These are phyloP conservation scores for Drosophila fuyamai DNA, from an alignment of 1,140 invertebrate genomes.

Conservation along the genomic window DNA sequence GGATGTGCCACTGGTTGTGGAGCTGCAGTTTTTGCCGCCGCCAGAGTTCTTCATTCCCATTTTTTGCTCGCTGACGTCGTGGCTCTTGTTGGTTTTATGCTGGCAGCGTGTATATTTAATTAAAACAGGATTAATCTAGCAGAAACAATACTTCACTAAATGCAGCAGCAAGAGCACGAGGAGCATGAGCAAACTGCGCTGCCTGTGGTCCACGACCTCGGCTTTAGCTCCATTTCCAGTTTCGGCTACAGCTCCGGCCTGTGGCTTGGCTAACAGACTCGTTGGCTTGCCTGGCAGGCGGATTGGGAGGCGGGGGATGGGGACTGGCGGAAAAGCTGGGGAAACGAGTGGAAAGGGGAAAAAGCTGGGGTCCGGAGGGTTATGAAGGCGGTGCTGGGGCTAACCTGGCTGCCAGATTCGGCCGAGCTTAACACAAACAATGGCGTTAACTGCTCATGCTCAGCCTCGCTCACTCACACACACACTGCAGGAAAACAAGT, in stretches of 20 bases:
- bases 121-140: conserved; percentile 83
- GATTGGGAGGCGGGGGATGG: not conserved
- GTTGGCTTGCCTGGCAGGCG: conserved; percentile 58
- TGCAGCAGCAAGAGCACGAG: conserved; percentile 58
- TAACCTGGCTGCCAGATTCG: conserved; percentile 58
- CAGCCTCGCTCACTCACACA: conserved; percentile 23
- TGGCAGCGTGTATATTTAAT: conserved; percentile 83
- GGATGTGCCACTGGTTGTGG: conserved; percentile 18
- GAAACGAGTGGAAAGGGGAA: conserved; percentile 3
- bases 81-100: conserved; percentile 76
- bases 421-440: conserved; percentile 67
- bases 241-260: conserved; percentile 48
- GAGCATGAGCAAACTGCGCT: conserved; percentile 20
- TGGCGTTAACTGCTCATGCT: conserved; percentile 60
- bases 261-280: conserved; percentile 76
- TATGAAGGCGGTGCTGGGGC: not conserved
- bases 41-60: conserved; percentile 42
- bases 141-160: conserved; percentile 84
- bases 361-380: not conserved
- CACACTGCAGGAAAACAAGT: conserved; percentile 1
- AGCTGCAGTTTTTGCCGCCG: conserved; percentile 35
- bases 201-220: conserved; percentile 16
- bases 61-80: conserved; percentile 29
- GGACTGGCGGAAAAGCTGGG: not conserved
- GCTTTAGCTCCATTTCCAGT: conserved; percentile 19